Evolutionary conservation across 2,113 vertebrate genomes (phyloP), one percentile per base, ranked within the genome.

Genomic region (Chascanopsetta lugubris): DNA sequence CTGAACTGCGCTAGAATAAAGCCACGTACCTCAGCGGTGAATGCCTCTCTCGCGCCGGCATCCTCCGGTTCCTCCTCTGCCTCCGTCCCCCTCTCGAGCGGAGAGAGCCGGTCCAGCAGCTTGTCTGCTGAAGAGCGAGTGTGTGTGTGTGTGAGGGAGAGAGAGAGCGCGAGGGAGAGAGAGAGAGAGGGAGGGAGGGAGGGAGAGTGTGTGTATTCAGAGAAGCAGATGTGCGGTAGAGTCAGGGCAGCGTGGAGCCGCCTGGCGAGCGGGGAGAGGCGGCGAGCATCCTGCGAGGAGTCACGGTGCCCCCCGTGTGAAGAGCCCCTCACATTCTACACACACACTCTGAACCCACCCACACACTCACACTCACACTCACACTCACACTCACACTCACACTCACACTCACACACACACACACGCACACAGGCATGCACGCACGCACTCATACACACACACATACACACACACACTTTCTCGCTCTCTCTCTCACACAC

Each of bases 221-320:
- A 88, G 92, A 88, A 93, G 93, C 93, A 95, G 94, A 94, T 95
- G 93, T 94, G 94, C 92, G 92, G 93, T 95, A 92, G 93, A 94
- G 93, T 90, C 90, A 91, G 93, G 92, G 69, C 73, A 30, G 93
- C 29, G 92, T 93, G 92, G 94, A 45, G 93, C 92, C 91, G 92
- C 93, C 92, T 91, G 91, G 91, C 87, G 89, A 92, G 93, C 94
- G 92, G 94, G 90, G 90, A 94, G 92, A 94, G 91, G 92, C 93
- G 86, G 89, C 92, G 93, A 92, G 90, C 93, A 93, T 93, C 91
- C 93, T 94, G 90, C 92, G 89, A 93, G 91, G 90, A 92, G 91
- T 88, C 84, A 56, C 69, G 69, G 91, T 91, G 83, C 89, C 93
- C 86, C 94, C 90, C 82, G 72, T 93, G 91, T 88, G 90, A 89